Base-by-base conservation (phyloP, 2,888 invertebrate genomes). In the Cremastinae sp. region DNA sequence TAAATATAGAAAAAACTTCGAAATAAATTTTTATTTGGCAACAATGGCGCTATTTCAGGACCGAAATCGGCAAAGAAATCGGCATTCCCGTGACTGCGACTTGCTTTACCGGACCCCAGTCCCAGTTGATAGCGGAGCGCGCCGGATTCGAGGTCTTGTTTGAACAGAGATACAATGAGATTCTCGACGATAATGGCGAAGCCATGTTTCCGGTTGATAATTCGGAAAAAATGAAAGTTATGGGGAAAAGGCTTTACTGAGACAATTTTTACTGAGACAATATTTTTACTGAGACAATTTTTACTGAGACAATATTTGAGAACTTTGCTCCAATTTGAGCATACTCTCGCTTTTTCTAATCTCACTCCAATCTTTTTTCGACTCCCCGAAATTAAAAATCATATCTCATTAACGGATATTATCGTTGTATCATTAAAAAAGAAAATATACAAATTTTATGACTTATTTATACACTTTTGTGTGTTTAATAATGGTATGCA, bases 11-110 rank as follows among this genome's bases (percentile, higher is more conserved):
- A n/a, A n/a, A n/a, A n/a, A 12, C 2, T 2, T 9, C 18, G 16
- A n/a, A 51, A 49, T 18, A 4, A 20, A 51, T 51, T 51, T 10
- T 51, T 22, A 49, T 18, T 51, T 7, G 5, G 0, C 38, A 43
- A 12, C 12, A 28, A 45, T 41, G 5, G 14, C 34, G 10, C 5
- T 18, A 38, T 76, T 79, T 18, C 45, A 81, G 79, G 36, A 61
- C 66, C 5, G 74, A 74, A 12, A 61, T 83, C n/a, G 81, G 79
- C 2, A 73, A 71, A 18, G 75, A 80, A 41, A 74, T 79, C 62
- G 78, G 78, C 0, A 65, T 83, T 36, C n/a, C 36, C 70, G 75
- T 71, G 2, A 81, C 80, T 7, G 53, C 49, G 0, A 81, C 81
- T 2, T 45, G 74, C 65, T 81, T 80, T 34, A 79, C 75, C 10